Percentiles rank a stretch among this genome's conserved stretches.
Conservation (phyloP, 2,113 vertebrate species). For the Clupea harengus region DNA sequence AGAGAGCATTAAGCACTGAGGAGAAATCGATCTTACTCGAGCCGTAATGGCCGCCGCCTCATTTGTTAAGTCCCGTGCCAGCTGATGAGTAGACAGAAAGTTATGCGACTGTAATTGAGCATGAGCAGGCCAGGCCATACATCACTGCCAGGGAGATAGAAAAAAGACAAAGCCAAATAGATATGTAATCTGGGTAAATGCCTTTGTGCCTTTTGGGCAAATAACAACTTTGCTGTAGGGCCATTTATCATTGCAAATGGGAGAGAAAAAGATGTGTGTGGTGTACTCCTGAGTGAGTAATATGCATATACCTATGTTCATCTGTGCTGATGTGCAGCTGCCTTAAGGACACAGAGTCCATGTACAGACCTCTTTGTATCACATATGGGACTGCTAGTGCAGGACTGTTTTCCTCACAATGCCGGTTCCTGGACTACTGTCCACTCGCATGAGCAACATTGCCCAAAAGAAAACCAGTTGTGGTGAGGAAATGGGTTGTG, state of each 20-base stretch:
- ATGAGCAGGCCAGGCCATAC: conserved; percentile 6
- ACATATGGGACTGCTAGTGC: background rate
- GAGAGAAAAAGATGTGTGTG: background rate
- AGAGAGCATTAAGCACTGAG: background rate
- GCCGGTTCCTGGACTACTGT: no score
- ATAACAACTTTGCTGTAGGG: background rate
- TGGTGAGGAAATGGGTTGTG: no score
- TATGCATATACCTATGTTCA: background rate
- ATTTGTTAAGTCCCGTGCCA: background rate
- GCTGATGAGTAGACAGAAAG: background rate
- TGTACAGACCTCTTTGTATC: background rate
- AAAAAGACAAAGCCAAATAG: background rate
- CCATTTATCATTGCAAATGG: background rate
- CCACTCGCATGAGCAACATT: no score
- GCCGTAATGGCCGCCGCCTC: background rate
- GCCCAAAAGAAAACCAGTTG: no score
- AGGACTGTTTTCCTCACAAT: no score
- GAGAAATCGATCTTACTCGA: background rate
- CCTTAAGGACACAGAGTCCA: background rate
- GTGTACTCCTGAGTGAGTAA: background rate
- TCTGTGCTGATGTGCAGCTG: background rate
- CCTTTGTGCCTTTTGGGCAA: background rate
- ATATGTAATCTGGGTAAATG: background rate
- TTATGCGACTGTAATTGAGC: background rate
- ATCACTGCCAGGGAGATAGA: background rate